These are phyloP conservation scores for Plutella xylostella DNA, from an alignment of 2,888 invertebrate genomes.

Conservation along the genomic window DNA sequence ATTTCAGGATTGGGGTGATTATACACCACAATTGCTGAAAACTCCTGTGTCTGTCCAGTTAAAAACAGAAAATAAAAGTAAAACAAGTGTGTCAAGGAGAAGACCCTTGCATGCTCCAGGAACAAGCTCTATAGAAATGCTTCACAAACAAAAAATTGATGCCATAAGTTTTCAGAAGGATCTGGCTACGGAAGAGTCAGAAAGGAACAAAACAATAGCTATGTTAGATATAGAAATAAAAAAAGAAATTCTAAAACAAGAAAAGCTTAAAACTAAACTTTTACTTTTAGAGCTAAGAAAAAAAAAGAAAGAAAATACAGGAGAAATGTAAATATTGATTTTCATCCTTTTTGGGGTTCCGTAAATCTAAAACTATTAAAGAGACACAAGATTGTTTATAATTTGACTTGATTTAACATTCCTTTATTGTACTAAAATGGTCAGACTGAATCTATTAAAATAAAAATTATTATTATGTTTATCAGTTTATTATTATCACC, in stretches of 20 bases:
- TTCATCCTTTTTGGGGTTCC: no score
- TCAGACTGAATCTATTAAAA: no score
- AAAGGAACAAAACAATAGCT: neutral
- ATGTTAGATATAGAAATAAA: neutral
- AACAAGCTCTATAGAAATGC: neutral
- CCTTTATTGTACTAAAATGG: no score
- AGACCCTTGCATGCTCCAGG: neutral
- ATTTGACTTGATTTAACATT: no score
- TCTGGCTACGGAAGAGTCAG: neutral
- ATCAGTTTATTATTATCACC: no score
- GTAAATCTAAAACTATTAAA: no score
- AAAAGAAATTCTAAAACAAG: conserved; percentile 5
- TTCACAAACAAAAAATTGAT: neutral
- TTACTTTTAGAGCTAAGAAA: conserved; percentile 1
- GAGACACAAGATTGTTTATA: no score
- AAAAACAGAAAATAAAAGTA: neutral
- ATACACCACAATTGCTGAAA: neutral
- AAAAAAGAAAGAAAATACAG: neutral
- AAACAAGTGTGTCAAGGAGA: neutral
- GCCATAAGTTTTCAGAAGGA: neutral
- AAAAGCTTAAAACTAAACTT: conserved; percentile 4
- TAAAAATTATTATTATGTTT: no score
- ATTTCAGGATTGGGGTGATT: conserved; percentile 3
- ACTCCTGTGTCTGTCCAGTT: neutral
- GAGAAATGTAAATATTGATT: no score